Percentiles rank a stretch among this genome's conserved stretches.
Conservation (phyloP, 1,140 invertebrate genomes). For the Latrodectus geometricus region DNA sequence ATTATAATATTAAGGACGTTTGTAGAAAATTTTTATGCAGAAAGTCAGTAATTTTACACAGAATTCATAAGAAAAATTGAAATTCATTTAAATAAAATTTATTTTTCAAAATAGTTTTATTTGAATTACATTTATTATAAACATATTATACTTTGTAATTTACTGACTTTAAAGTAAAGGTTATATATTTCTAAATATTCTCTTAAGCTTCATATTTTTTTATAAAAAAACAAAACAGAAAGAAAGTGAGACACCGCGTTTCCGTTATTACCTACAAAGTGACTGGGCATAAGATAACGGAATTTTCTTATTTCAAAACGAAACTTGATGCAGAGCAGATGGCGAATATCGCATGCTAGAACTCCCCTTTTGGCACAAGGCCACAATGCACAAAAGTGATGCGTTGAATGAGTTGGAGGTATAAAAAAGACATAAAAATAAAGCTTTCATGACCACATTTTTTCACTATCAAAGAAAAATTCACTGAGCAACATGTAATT, state of each 20-base stretch:
- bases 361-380: background rate
- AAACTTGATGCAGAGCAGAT: slow-evolving; percentile 3
- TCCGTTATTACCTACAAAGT: background rate
- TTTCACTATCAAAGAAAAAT: background rate
- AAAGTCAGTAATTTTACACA: too few relatives aligned
- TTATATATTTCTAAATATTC: too few relatives aligned
- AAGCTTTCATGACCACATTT: background rate
- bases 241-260: background rate
- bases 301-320: background rate
- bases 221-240: too few relatives aligned
- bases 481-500: background rate
- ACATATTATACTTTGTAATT: too few relatives aligned
- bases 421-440: background rate
- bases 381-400: background rate
- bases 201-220: too few relatives aligned
- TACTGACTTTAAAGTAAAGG: too few relatives aligned
- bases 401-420: background rate
- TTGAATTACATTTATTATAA: too few relatives aligned
- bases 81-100: too few relatives aligned
- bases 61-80: too few relatives aligned
- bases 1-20: too few relatives aligned
- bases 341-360: background rate
- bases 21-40: too few relatives aligned
- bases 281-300: background rate
- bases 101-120: too few relatives aligned